Percentiles rank a stretch among this genome's conserved stretches.
Conservation (phyloP, 2,888 invertebrate genomes). For the Eucera pruinosa region DNA sequence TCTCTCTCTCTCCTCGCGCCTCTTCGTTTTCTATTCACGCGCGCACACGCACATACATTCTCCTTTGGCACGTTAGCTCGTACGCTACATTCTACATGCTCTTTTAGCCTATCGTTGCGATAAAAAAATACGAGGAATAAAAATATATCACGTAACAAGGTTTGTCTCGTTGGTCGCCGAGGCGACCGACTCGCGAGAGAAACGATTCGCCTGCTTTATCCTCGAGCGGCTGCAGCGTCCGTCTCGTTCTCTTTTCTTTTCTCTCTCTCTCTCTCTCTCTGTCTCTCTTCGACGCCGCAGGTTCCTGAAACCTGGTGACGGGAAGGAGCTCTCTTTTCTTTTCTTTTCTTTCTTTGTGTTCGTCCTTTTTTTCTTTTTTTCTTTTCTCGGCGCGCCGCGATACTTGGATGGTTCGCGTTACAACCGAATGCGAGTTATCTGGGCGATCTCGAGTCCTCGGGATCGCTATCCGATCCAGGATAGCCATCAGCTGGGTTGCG, state of each 20-base stretch:
- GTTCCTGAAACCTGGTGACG: too few species aligned
- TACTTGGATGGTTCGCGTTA: neutral
- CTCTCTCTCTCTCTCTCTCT: too few species aligned
- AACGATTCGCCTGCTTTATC: conserved; percentile 41
- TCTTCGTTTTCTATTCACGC: too few species aligned
- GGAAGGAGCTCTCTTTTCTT: too few species aligned
- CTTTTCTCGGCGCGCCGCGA: too few species aligned
- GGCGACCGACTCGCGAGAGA: conserved; percentile 32
- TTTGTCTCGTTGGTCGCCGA: conserved; percentile 35
- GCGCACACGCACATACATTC: conserved; percentile 20
- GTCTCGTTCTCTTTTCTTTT: too few species aligned
- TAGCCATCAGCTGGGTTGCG: conserved; percentile 89
- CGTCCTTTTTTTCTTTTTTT: too few species aligned
- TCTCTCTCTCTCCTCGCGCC: too few species aligned
- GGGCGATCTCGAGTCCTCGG: conserved; percentile 17
- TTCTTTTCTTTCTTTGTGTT: too few species aligned
- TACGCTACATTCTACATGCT: conserved; percentile 62
- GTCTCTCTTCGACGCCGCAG: too few species aligned
- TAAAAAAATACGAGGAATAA: conserved; percentile 75
- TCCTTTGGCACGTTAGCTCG: conserved; percentile 73
- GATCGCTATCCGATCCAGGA: conserved; percentile 81
- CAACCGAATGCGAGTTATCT: neutral
- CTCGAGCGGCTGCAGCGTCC: conserved; percentile 18
- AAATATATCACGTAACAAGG: conserved; percentile 74
- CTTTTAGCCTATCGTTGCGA: conserved; percentile 67